Percentiles rank a stretch among this genome's conserved stretches.
These are phyloP conservation scores for Geotrypetes seraphini DNA, from an alignment of 2,797 vertebrate species.

Conservation along the genomic window DNA sequence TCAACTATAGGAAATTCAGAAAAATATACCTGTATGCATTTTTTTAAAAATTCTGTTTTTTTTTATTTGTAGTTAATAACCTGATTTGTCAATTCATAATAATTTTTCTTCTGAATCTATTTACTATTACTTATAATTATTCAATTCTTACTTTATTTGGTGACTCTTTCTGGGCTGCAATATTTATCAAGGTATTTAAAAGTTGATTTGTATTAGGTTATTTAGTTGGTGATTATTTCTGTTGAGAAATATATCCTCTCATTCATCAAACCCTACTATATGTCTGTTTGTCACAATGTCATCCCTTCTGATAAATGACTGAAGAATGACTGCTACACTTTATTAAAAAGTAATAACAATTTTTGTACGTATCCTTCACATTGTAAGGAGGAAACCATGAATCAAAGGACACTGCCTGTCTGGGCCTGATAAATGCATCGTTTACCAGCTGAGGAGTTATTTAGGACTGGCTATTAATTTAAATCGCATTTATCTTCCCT, in stretches of 20 bases:
- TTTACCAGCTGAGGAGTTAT: slow-evolving; percentile 99
- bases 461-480: slow-evolving; percentile 99
- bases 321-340: slow-evolving; percentile 96
- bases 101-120: too few species aligned
- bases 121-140: too few species aligned
- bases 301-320: slow-evolving; percentile 89
- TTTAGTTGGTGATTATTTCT: slow-evolving; percentile 68
- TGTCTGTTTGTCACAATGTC: slow-evolving; percentile 74
- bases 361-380: slow-evolving; percentile 98
- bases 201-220: slow-evolving; percentile 65
- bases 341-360: slow-evolving; percentile 99
- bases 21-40: too few species aligned
- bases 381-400: slow-evolving; percentile 92
- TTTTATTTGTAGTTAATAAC: too few species aligned
- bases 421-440: slow-evolving; percentile 98
- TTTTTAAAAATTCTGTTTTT: too few species aligned
- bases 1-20: too few species aligned
- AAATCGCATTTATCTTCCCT: slow-evolving; percentile 98
- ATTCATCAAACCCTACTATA: slow-evolving; percentile 71
- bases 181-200: slow-evolving; percentile 66
- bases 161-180: slow-evolving; percentile 38
- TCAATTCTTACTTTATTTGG: slow-evolving; percentile 39
- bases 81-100: too few species aligned
- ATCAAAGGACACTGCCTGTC: slow-evolving; percentile 99
- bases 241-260: slow-evolving; percentile 68